Base-by-base conservation (phyloP, 1,140 invertebrate species). In the Papilio machaon region DNA sequence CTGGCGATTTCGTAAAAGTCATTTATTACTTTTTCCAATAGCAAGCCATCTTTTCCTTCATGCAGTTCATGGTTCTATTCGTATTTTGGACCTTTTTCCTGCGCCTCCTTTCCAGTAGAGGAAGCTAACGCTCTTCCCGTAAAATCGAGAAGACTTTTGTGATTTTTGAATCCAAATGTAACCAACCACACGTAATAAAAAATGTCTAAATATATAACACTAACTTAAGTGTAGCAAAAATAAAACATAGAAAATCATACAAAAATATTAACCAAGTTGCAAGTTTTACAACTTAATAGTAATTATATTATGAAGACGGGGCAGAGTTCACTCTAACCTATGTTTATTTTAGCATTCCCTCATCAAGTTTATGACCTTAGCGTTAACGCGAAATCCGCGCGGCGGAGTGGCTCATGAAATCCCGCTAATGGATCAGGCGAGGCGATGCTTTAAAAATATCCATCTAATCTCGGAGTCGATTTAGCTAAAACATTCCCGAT, bases 361-460 rank as follows among this genome's bases (percentile, higher is more conserved):
- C 84, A 88, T 85, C 84, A 84, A 88, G 86, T 91, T 90, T 90
- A 91, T 86, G 86, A 85, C 85, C 84, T 84, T 80, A 86, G 85
- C 84, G 84, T 91, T 91, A 88, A 90, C 87, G 89, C 85, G 84
- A 86, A 88, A 89, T 88, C 85, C 85, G 86, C 84, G 86, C 87
- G 86, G 82, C 88, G 81, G 84, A 91, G 86, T 86, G 83, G 85
- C 89, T 90, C 88, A 87, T 90, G 87, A 92, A 92, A 91, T 91
- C 88, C 83, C 86, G 87, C 91, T 93, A 93, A 93, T 93, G 91
- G 91, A 93, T 90, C 86, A 90, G 90, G 88, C 91, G 91, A 90
- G 90, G 86, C 86, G 86, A 88, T 91, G 88, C 86, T 91, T 91
- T 93, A 92, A 93, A 93, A 93, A 93, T 93, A 92, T 92, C 91